These are phyloP conservation scores for Gallinago solitaria DNA, from an alignment of 2,797 vertebrate species.

Conservation along the genomic window DNA sequence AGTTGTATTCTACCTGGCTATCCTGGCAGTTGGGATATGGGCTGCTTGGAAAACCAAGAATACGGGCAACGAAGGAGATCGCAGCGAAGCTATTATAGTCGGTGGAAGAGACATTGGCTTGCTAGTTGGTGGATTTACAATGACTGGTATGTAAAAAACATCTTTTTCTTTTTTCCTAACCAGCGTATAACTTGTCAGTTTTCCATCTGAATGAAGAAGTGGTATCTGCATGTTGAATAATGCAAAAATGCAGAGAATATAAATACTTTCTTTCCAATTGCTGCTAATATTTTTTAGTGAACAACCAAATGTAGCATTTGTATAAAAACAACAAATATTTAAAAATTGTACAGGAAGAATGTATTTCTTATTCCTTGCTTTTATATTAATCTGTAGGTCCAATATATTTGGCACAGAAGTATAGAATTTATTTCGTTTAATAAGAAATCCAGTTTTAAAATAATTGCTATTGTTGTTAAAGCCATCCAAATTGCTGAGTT, in stretches of 20 bases:
- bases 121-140: conserved; percentile 95
- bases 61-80: conserved; percentile 81
- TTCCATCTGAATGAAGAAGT: not conserved
- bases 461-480: not conserved
- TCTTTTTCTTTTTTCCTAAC: not conserved
- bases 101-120: conserved; percentile 95
- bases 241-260: not conserved
- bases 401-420: not conserved
- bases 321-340: not conserved
- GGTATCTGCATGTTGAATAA: not conserved
- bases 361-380: not conserved
- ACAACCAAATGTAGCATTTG: not conserved
- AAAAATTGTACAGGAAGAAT: not conserved
- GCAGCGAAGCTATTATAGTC: conserved; percentile 94
- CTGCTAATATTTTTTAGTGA: not conserved
- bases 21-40: conserved; percentile 95
- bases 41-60: conserved; percentile 98
- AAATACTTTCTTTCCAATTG: not conserved
- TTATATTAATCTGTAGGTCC: not conserved
- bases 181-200: not conserved
- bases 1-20: conserved; percentile 91
- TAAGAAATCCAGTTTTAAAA: not conserved
- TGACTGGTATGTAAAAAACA: conserved; percentile 86
- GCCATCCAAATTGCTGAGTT: not conserved
- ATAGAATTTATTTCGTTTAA: not conserved